Evolutionary conservation across 2,113 vertebrate genomes (phyloP).

Genomic region (Catharus minimus): DNA sequence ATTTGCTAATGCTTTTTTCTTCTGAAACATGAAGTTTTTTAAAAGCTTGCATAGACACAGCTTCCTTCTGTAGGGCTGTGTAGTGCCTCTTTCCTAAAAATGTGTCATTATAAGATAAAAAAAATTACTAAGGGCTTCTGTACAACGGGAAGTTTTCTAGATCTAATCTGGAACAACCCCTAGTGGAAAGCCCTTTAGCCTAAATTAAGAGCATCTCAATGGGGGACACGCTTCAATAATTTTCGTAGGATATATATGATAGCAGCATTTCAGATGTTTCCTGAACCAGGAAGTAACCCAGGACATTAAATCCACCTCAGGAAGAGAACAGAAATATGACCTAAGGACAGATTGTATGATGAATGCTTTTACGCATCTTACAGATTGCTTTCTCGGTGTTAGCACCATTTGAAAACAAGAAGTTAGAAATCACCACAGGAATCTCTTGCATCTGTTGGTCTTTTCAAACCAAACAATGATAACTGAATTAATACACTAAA

Average conservation of each 20-base stretch:
- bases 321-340: neutral
- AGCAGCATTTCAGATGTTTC: neutral
- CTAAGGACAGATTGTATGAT: neutral
- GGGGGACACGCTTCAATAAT: neutral
- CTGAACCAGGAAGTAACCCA: neutral
- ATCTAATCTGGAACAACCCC: neutral
- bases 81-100: neutral
- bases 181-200: neutral
- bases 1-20: neutral
- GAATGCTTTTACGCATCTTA: neutral
- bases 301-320: neutral
- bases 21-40: neutral
- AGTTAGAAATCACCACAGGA: neutral
- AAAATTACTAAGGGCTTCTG: neutral
- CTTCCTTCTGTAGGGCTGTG: neutral
- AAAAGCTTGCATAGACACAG: neutral
- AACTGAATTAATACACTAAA: neutral
- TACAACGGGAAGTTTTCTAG: neutral
- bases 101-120: neutral
- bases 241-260: neutral
- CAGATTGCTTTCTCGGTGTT: neutral
- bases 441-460: neutral
- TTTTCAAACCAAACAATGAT: neutral
- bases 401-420: neutral
- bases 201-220: neutral